Base-by-base conservation (phyloP, 2,113 vertebrate species). In the Butorides virescens region DNA sequence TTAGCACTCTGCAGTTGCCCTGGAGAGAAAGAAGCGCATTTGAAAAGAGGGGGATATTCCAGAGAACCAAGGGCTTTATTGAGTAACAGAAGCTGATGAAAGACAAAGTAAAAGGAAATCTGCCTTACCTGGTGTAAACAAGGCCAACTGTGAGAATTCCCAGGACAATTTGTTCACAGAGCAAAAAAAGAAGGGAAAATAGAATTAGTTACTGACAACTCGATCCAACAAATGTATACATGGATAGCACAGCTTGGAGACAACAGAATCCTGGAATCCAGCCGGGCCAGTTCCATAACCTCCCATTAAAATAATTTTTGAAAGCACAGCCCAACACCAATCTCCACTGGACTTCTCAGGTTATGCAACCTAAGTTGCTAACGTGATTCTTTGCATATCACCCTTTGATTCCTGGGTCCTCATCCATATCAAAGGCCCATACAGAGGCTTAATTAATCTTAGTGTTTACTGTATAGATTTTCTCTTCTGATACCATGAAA, bases 61-160 rank as follows among this genome's bases (percentile, higher is more conserved):
- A 93, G 96, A 94, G 74, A 97, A 92, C 77, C 79, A 9, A 90
- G 44, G 59, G 49, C 37, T 95, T 88, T 90, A 93, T 84, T 96
- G 96, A 96, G 96, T 80, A 98, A 97, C 39, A 83, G 59, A 0
- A 97, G 98, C 97, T 98, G 98, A 98, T 97, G 98, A 98, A 98
- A 98, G 97, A 97, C 91, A 92, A 90, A 96, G 97, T 90, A 97
- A 98, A 98, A 97, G 77, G 84, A 96, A 97, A 97, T 63, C 47
- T 62, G 47, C 90, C 98, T 98, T 98, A 99, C 99, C 99, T 99
- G 99, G 98, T 99, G 99, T 98, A 99, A 99, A 98, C 99, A 99
- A 11, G 99, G 99, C 99, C 99, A 99, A 86, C 99, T 99, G 97
- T 79, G 88, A 95, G 96, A 83, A 95, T 98, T 97, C 97, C 86